Percentiles rank a stretch among this genome's conserved stretches.
These are phyloP conservation scores for Ganaspis brasiliensis DNA, from an alignment of 2,888 invertebrate genomes.

Conservation along the genomic window DNA sequence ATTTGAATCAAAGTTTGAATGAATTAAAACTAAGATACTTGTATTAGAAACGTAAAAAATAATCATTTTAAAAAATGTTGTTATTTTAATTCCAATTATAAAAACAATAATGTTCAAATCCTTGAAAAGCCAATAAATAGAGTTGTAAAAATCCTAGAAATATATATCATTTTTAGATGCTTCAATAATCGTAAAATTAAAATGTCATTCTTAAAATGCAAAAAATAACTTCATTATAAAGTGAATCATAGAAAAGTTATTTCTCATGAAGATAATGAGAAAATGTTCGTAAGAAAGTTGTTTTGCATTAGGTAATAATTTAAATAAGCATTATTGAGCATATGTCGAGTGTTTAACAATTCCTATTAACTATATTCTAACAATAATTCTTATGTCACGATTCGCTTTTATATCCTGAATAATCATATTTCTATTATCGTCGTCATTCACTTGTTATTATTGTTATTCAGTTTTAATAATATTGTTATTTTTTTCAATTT, in stretches of 20 bases:
- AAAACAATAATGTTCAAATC: no score
- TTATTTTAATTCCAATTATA: no score
- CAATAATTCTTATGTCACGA: slow-evolving; percentile 10
- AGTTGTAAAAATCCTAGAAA: no score
- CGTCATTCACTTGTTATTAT: background rate
- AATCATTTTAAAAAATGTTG: no score
- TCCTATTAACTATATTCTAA: background rate
- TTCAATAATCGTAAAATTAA: background rate
- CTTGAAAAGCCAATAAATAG: no score
- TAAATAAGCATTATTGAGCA: background rate
- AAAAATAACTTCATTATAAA: slow-evolving; percentile 9
- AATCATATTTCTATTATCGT: background rate
- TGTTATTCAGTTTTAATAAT: background rate
- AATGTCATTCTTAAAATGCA: background rate
- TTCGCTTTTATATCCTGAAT: background rate
- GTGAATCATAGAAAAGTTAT: background rate
- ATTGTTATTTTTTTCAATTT: no score
- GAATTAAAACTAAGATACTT: no score
- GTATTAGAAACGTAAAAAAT: no score
- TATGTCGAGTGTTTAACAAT: background rate
- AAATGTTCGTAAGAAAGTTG: slow-evolving; percentile 3
- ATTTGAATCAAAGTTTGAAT: no score
- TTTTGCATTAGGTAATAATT: slow-evolving; percentile 1
- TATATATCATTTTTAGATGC: background rate
- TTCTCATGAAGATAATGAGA: slow-evolving; percentile 9